phyloP scores from a whole-genome alignment of 2,113 vertebrate species.

The Ibidorhyncha struthersii region DNA sequence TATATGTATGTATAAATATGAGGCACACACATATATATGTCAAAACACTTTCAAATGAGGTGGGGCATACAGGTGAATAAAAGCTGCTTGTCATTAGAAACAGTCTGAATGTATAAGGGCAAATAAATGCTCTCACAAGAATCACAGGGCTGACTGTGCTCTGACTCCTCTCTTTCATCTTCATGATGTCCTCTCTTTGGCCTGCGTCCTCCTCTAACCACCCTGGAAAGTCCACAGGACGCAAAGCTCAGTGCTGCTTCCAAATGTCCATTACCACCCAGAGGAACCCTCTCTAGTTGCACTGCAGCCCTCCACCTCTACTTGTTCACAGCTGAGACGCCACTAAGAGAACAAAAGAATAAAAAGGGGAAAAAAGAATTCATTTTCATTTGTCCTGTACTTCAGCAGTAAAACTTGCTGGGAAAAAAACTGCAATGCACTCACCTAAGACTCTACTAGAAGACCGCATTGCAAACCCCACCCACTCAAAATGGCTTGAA shows the following conservation, averaged over 20 bases:
- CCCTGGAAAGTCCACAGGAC: neutral
- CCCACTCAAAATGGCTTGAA: neutral
- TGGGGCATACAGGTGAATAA: neutral
- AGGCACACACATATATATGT: neutral
- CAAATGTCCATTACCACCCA: neutral
- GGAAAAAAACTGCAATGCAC: neutral
- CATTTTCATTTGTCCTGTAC: neutral
- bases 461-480: neutral
- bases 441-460: neutral
- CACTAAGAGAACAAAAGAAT: neutral
- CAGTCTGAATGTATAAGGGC: neutral
- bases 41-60: neutral
- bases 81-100: neutral
- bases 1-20: neutral
- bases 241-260: neutral
- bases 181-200: neutral
- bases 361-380: neutral
- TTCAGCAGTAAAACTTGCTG: neutral
- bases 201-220: neutral
- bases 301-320: neutral
- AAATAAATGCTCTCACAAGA: neutral
- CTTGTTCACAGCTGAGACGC: neutral
- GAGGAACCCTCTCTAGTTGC: neutral
- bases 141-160: neutral
- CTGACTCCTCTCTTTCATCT: neutral